Percentiles rank a stretch among this genome's conserved stretches.
Conservation (phyloP, 2,113 vertebrate genomes). For the Aix galericulata region DNA sequence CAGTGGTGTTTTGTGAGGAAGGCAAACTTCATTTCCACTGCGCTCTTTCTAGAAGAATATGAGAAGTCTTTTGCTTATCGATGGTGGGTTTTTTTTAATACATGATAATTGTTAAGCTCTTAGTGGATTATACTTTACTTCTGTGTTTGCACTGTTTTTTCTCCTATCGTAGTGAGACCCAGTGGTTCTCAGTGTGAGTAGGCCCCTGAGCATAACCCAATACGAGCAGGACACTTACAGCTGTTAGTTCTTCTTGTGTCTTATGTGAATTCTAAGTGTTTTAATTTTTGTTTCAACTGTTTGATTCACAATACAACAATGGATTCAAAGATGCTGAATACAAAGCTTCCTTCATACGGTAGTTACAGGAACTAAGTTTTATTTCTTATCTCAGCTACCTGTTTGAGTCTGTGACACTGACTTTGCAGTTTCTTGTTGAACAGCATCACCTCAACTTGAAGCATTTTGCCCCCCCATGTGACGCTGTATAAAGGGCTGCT, state of each 20-base stretch:
- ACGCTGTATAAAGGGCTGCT: background rate
- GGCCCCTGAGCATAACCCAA: background rate
- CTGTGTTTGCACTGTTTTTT: background rate
- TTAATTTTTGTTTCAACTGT: background rate
- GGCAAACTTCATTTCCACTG: background rate
- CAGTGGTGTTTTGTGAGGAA: background rate
- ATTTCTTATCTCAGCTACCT: background rate
- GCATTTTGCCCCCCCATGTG: fast-evolving
- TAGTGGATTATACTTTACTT: background rate
- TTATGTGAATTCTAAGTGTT: background rate
- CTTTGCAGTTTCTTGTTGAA: background rate
- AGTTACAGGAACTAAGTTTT: background rate
- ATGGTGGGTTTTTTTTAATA: background rate
- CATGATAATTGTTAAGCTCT: background rate
- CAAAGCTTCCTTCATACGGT: background rate
- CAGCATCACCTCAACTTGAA: background rate
- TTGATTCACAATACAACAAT: background rate
- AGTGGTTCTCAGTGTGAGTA: background rate
- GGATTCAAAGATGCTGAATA: background rate
- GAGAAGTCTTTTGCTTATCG: background rate
- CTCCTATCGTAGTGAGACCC: background rate
- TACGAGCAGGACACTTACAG: fast-evolving
- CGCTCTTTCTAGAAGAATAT: background rate
- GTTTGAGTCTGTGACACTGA: background rate
- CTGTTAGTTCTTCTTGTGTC: background rate